Base-by-base conservation (phyloP, 2,888 invertebrate genomes). In the Ornithoptera alexandrae region DNA sequence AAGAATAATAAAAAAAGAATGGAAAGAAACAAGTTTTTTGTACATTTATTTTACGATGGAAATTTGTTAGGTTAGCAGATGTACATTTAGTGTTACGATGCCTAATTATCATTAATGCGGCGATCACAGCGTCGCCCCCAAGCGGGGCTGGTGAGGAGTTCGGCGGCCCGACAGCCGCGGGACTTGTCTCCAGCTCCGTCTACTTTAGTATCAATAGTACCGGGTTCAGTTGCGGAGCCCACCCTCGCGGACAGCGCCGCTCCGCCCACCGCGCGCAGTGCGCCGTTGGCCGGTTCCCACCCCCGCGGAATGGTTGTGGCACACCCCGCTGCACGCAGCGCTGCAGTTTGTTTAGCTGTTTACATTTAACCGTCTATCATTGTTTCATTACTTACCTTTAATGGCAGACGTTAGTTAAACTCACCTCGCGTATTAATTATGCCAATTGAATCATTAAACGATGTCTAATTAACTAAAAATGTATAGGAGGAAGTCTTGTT, bases 21-120 rank as follows among this genome's bases (percentile, higher is more conserved):
- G 24, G n/a, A n/a, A 36, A 36, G 6, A 8, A 39, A 39, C 8
- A 10, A 10, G 7, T 39, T 83, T 91, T 91, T 91, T 89, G 89
- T 88, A 91, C 85, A 79, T 87, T 87, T 88, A 90, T 85, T 86
- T 92, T 90, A 87, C 80, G 84, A 87, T 77, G 81, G 83, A 83
- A 87, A 89, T 87, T 84, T 90, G 86, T 82, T 92, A 92, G 88
- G 83, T 92, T 91, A 92, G 91, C 88, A 87, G 30, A 85, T 92
- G 88, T 92, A 92, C 84, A 87, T 87, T 86, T 74, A 76, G 74
- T 81, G 76, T 80, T 80, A 83, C 86, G 82, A 88, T 82, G 89
- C 89, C 89, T 91, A 89, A 87, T 84, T 81, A 82, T 82, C 81
- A 76, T 75, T 82, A 79, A 80, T 75, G 73, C 75, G 78, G 83